Conservation (phyloP, 2,888 invertebrate species). For the Plagodis pulveraria region DNA sequence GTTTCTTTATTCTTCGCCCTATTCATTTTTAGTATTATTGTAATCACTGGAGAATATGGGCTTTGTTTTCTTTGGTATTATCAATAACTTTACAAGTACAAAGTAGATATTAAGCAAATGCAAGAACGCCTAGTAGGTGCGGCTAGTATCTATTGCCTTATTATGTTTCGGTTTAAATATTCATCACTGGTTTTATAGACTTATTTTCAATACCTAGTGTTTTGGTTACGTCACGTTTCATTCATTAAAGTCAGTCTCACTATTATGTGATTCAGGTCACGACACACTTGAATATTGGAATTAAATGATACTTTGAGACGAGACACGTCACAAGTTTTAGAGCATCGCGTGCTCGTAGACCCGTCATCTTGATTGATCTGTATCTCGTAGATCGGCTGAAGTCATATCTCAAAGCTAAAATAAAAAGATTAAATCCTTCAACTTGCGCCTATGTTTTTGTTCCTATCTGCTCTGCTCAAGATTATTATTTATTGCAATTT, state of each 20-base stretch:
- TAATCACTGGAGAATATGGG: constrained; percentile 47
- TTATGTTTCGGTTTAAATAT: too few species aligned
- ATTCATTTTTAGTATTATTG: constrained; percentile 57
- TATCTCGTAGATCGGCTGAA: constrained; percentile 13
- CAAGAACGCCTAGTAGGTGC: background rate
- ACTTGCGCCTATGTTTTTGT: constrained; percentile 62
- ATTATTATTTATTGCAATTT: constrained; percentile 69
- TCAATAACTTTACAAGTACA: constrained; percentile 38
- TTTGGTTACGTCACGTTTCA: too few species aligned
- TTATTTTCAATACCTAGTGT: too few species aligned
- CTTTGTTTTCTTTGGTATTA: constrained; percentile 50
- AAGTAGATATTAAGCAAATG: background rate
- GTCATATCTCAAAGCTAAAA: constrained; percentile 53
- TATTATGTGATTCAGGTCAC: background rate
- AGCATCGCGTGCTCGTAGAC: too few species aligned
- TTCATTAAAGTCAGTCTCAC: background rate
- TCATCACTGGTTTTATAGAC: too few species aligned
- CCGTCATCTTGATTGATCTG: too few species aligned
- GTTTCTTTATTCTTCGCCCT: constrained; percentile 56
- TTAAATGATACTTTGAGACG: constrained; percentile 14
- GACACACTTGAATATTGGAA: constrained; percentile 7
- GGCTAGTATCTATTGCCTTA: background rate
- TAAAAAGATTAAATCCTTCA: constrained; percentile 54
- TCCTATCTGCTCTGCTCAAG: constrained; percentile 60
- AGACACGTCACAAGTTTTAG: constrained; percentile 44